Percentiles rank a stretch among this genome's conserved stretches.
Evolutionary conservation across 64 coral and sea anemone species (phyloP).

Genomic region (Acropora tenuis): DNA sequence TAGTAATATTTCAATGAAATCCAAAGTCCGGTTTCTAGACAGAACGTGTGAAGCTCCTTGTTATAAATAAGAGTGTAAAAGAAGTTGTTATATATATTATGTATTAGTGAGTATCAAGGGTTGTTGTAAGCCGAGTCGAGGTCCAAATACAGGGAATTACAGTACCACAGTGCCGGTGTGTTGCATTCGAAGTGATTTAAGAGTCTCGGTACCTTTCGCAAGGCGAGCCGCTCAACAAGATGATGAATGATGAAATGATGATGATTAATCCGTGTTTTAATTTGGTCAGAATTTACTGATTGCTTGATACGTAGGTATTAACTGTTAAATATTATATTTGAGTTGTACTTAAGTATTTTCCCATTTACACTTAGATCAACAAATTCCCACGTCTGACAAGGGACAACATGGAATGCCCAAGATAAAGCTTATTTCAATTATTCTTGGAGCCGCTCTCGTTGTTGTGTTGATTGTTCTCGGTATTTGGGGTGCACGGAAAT

Average conservation of each 20-base stretch:
- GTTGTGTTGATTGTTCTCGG: constrained; percentile 6
- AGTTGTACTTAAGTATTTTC: background rate
- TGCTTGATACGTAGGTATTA: background rate
- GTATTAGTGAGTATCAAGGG: too few species aligned
- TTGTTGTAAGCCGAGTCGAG: too few species aligned
- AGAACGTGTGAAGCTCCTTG: too few species aligned
- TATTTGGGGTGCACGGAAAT: constrained; percentile 9
- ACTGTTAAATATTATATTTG: constrained; percentile 1
- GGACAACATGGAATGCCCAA: background rate
- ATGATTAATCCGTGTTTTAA: background rate
- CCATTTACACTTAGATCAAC: background rate
- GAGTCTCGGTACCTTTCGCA: too few species aligned
- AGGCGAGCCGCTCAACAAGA: too few species aligned
- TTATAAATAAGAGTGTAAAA: too few species aligned
- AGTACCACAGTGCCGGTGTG: too few species aligned
- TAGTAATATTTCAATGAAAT: too few species aligned
- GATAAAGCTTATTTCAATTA: background rate
- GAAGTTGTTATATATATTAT: too few species aligned
- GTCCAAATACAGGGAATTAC: too few species aligned
- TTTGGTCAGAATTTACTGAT: background rate
- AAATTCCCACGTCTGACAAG: background rate
- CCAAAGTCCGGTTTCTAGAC: too few species aligned
- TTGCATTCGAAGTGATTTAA: too few species aligned
- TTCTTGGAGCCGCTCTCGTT: background rate
- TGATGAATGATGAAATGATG: background rate